Evolutionary conservation across 2,113 vertebrate genomes (phyloP), one percentile per base, ranked within the genome.

Genomic region (Nycticryphes semicollaris): DNA sequence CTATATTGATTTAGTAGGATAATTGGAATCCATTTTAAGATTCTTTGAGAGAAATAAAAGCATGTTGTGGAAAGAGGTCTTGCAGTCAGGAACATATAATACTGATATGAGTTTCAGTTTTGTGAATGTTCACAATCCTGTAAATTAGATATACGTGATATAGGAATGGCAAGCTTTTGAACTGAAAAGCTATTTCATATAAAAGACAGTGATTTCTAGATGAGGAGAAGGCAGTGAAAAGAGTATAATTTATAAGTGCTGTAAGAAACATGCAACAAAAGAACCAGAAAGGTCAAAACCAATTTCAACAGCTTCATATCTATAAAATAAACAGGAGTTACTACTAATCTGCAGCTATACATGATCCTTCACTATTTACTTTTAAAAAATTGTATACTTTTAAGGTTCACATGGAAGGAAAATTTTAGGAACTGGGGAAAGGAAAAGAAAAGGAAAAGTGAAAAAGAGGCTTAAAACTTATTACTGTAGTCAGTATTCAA

Each of bases 1-100:
- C 19, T 72, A 5, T 62, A 96, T 91, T 92, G 88, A 96, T 96
- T 90, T 87, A 87, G 60, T 78, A 66, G 56, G 30, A 87, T 90
- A 96, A 87, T n/a, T 90, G 68, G 35, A 92, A 84, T 76, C 16
- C 87, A 87, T 68, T 80, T 37, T 60, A 75, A 57, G 85, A 84
- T 84, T 92, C 60, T 51, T 25, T 57, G 51, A 84, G 35, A 77
- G 73, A 96, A 89, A 84, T 87, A 84, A 93, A 93, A 67, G 14
- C 48, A 24, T 70, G 35, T 72, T 54, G 13, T 45, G 24, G 69
- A 96, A 88, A 90, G 23, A 96, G 33, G 25, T 51, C 35, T 70
- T 87, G 21, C 37, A 80, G 39, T 39, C 53, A 53, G 53, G 48
- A 90, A 23, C 27, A 70, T 48, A 43, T 17, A 68, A 47, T 27